Base-by-base conservation (phyloP, 2,888 invertebrate genomes). In the Tetranychus piercei region DNA sequence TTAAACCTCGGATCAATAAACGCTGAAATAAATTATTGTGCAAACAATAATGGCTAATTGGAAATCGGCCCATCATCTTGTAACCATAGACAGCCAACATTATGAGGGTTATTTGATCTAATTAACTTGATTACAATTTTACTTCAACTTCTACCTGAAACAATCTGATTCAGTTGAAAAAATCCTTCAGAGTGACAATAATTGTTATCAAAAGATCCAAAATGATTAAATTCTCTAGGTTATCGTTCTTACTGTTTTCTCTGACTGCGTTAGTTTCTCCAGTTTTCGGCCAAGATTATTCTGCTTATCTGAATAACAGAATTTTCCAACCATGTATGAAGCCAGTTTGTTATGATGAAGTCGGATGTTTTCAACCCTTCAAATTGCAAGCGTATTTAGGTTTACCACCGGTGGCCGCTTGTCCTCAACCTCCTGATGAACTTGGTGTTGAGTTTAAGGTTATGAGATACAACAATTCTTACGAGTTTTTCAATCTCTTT, bases 281-380 rank as follows among this genome's bases (percentile, higher is more conserved):
- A 34, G 5, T 34, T 34, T 34, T 34, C 34, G 34, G 55, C 2
- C 55, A 55, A 55, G 55, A 55, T 55, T 55, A 55, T 55, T 55
- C 55, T 55, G 55, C 55, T 55, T 55, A 55, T 55, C 55, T 55
- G 9, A 55, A 55, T 7, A 69, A 69, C 22, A 18, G 34, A 11
- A 23, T 69, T 20, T 69, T 69, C 69, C 20, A 20, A 23, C 69
- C 69, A 20, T 69, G 69, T 69, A 20, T 69, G 20, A 69, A 69
- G 69, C 69, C 69, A 23, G 69, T 69, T 23, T 69, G 69, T 8
- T 69, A 69, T 8, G 69, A 69, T 20, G 69, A 69, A 22, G 69
- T 69, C 8, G 69, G 69, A 7, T 69, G 69, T 69, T 23, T 69
- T 69, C 69, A 69, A 23, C 69, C 69, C 5, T 69, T 69, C 22